Evolutionary conservation across 2,888 invertebrate species (phyloP), one percentile per base, ranked within the genome.

Genomic region (Lasioglossum leucozonium): DNA sequence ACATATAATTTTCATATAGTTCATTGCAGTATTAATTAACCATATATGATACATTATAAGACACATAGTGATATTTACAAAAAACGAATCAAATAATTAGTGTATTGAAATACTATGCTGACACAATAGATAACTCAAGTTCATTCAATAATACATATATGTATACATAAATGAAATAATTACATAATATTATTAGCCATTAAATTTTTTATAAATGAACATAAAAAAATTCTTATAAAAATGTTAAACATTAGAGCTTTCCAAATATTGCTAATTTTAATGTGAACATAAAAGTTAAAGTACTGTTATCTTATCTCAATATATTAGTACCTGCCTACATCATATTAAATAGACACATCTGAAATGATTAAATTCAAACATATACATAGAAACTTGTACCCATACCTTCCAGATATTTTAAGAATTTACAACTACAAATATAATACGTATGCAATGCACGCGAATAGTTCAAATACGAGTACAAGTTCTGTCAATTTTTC

Each of bases 281-380:
- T 26, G 26, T 5, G n/a, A 34, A 34, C 13, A 51, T 22, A 22
- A 51, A 51, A 22, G 10, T 22, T 71, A 2, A 16, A 67, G 8
- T 72, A 69, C 13, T 58, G 11, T 26, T 76, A 75, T 82, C 75
- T 78, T 62, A 85, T 69, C 72, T 79, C 16, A 4, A 47, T 44
- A 16, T 13, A 30, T 51, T 67, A 13, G 67, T 18, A 40, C 75
- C 30, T 13, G 13, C 26, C 6, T 26, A 62, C 16, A 16, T 16
- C 58, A 22, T 11, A 30, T 0, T 18, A 26, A 22, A 34, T 13
- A 72, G 16, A 72, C 13, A 34, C 69, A 34, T 34, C 82, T 77
- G 30, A 65, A 87, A 82, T 71, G 44, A 22, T 67, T 65, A 71
- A 2, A 30, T 40, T 55, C 11, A 85, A 37, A 26, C 8, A 58